Evolutionary conservation across 2,797 vertebrate species (phyloP).

Genomic region (Brachymystax lenok): DNA sequence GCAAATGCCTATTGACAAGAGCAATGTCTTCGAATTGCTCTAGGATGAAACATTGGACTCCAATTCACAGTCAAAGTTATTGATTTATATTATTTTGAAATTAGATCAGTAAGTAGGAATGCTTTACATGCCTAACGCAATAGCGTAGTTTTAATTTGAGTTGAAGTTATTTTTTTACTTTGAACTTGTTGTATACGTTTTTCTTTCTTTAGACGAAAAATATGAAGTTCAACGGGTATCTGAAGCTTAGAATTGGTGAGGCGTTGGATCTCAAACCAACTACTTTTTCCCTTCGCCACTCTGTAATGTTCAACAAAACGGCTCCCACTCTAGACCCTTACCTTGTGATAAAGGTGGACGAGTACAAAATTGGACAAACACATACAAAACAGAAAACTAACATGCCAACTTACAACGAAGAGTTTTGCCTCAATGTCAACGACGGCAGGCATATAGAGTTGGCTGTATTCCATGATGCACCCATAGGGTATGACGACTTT

Average conservation of each 20-base stretch:
- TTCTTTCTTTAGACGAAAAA: neutral
- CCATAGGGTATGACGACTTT: conserved; percentile 96
- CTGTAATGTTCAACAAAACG: conserved; percentile 87
- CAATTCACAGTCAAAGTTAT: neutral
- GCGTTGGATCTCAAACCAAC: conserved; percentile 93
- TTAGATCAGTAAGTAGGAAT: neutral
- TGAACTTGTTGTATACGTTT: neutral
- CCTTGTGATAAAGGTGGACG: conserved; percentile 93
- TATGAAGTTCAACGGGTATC: conserved; percentile 92
- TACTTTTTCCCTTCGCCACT: conserved; percentile 87
- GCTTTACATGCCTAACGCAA: neutral
- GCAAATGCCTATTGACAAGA: neutral
- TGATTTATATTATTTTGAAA: neutral
- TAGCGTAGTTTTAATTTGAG: neutral
- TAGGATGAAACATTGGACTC: neutral
- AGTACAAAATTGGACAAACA: conserved; percentile 90
- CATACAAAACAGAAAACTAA: conserved; percentile 93
- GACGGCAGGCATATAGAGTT: conserved; percentile 86
- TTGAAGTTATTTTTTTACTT: neutral
- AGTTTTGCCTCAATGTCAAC: conserved; percentile 86
- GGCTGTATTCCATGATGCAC: conserved; percentile 92
- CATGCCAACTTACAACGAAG: conserved; percentile 94
- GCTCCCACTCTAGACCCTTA: conserved; percentile 87
- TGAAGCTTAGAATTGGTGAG: conserved; percentile 92
- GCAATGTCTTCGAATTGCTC: conserved; percentile 5